Conservation (phyloP, 2,113 vertebrate genomes). For the Origma solitaria region DNA sequence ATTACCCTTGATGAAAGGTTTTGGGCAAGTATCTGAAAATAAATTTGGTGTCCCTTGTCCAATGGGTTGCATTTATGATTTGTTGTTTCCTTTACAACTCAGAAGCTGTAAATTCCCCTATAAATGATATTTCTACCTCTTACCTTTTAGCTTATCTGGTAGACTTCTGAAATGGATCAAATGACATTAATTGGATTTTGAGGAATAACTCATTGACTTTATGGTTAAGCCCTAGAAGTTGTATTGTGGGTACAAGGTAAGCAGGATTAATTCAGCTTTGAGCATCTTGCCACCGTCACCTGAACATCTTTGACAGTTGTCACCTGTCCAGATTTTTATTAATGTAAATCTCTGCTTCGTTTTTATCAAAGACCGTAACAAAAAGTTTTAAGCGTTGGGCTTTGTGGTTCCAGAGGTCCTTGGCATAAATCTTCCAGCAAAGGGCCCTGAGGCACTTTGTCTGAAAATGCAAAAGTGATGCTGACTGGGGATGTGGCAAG, state of each 20-base stretch:
- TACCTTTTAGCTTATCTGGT: background rate
- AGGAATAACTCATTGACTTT: background rate
- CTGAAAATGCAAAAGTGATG: slow-evolving; percentile 17
- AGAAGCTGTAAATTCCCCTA: background rate
- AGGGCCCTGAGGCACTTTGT: slow-evolving; percentile 21
- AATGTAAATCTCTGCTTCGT: background rate
- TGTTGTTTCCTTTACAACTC: background rate
- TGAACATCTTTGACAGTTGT: background rate
- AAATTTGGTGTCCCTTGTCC: background rate
- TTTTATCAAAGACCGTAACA: slow-evolving; percentile 9
- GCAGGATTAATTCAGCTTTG: background rate
- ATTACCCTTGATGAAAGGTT: background rate
- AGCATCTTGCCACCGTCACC: background rate
- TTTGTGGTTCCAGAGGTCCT: background rate
- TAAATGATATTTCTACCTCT: background rate
- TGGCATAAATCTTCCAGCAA: background rate
- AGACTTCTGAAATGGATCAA: background rate
- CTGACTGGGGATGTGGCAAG: slow-evolving; percentile 4
- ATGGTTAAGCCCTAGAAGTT: background rate
- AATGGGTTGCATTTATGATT: background rate
- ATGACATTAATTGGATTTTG: background rate
- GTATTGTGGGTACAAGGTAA: background rate
- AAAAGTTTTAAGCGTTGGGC: background rate
- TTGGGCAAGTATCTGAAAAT: background rate
- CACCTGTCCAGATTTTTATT: background rate